Conservation (phyloP, 2,113 vertebrate species). For the Lipotes vexillifer region DNA sequence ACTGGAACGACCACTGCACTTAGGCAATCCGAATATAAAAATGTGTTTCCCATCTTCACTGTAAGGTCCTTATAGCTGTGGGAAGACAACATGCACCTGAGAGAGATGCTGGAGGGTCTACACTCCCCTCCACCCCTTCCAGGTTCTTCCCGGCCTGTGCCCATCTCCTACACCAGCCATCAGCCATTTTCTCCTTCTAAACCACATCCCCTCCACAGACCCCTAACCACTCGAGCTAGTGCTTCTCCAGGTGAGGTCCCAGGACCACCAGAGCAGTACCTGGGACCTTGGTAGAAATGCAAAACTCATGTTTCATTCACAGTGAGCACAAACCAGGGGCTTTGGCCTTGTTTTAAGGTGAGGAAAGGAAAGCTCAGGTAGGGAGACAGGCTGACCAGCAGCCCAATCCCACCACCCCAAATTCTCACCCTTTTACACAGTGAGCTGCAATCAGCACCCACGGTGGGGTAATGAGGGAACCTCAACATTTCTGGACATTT, state of each 20-base stretch:
- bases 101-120: background rate
- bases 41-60: background rate
- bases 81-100: background rate
- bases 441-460: constrained; percentile 72
- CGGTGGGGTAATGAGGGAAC: constrained; percentile 72
- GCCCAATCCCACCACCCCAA: background rate
- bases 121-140: background rate
- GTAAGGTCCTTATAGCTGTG: rapidly evolving
- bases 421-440: constrained; percentile 3
- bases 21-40: rapidly evolving
- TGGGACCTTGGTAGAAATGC: background rate
- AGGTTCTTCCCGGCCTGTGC: background rate
- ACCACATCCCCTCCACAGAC: background rate
- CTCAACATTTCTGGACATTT: constrained; percentile 75
- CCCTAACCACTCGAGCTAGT: background rate
- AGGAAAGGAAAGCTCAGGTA: background rate
- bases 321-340: background rate
- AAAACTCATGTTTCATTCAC: background rate
- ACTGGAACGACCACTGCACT: background rate
- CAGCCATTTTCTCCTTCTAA: background rate
- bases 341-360: background rate
- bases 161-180: background rate
- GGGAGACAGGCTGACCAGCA: background rate
- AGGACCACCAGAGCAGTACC: background rate
- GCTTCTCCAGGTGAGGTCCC: background rate